phyloP scores from a whole-genome alignment of 2,113 vertebrate species.

The Perca fluviatilis region DNA sequence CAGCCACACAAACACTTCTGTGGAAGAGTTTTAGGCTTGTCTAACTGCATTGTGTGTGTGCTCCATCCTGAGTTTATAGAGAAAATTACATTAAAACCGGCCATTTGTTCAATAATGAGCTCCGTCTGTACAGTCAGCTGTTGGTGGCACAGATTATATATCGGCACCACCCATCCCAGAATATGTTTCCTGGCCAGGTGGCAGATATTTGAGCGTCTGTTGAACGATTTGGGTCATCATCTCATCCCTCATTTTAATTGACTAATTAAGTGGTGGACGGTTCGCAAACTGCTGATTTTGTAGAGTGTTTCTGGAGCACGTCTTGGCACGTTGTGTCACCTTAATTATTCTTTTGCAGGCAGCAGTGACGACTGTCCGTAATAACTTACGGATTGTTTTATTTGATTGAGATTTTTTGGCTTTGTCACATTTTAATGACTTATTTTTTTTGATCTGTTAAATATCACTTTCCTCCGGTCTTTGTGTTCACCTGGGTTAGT shows the following conservation, averaged over 20 bases:
- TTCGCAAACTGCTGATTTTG: conserved; percentile 24
- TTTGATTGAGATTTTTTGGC: not conserved
- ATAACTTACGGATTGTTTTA: not conserved
- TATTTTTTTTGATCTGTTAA: not conserved
- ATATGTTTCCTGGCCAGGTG: conserved; percentile 13
- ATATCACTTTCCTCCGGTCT: not conserved
- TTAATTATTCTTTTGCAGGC: conserved; percentile 5
- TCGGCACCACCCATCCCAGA: not conserved
- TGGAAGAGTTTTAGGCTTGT: conserved; percentile 7
- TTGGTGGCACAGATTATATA: conserved; percentile 1
- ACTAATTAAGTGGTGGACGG: conserved; percentile 34
- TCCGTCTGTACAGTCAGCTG: not conserved
- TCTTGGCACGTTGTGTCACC: conserved; percentile 9
- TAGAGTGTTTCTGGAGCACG: conserved; percentile 21
- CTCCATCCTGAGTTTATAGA: not conserved
- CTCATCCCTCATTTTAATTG: conserved; percentile 43
- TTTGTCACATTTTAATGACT: not conserved
- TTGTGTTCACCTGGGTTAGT: not conserved
- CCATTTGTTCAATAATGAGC: not conserved
- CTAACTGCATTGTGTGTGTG: conserved; percentile 33
- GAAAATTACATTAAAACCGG: not conserved
- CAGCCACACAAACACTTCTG: not conserved
- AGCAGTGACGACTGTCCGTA: not conserved
- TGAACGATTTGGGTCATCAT: conserved; percentile 44
- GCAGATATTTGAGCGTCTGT: conserved; percentile 15